Conservation (phyloP, 2,113 vertebrate genomes). For the Rhegmatorhina hoffmannsi region DNA sequence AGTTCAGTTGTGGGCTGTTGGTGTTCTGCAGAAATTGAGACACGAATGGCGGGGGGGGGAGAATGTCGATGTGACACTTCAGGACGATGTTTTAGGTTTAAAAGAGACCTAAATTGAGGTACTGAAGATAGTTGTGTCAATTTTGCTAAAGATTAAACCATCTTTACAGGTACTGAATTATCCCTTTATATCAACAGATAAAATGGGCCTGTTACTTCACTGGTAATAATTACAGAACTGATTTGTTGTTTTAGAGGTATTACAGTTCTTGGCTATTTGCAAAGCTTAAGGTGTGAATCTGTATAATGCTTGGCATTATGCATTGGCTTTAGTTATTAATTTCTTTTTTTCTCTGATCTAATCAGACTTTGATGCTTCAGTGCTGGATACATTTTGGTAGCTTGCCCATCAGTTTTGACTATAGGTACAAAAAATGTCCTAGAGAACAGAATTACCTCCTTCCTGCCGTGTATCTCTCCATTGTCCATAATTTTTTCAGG, state of each 20-base stretch:
- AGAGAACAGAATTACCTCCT: not conserved
- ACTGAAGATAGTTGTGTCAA: not conserved
- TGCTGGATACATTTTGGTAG: not conserved
- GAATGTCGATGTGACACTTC: not conserved
- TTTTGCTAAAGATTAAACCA: not conserved
- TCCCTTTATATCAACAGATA: not conserved
- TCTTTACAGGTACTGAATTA: not conserved
- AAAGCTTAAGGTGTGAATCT: not conserved
- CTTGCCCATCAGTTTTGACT: not conserved
- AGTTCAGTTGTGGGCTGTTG: not conserved
- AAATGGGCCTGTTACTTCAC: not conserved
- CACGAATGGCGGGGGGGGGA: too few relatives aligned
- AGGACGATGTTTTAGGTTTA: not conserved
- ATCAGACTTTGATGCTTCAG: not conserved
- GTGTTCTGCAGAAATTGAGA: not conserved
- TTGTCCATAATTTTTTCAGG: not conserved
- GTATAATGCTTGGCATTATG: not conserved
- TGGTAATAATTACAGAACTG: not conserved
- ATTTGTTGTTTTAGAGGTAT: not conserved
- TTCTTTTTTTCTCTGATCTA: not conserved
- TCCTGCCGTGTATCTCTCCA: accelerated
- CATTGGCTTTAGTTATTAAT: not conserved
- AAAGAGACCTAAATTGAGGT: not conserved
- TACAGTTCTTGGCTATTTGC: not conserved
- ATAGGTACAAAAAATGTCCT: not conserved